Base-by-base conservation (phyloP, 1,140 invertebrate genomes). In the Ganaspis sp. region DNA sequence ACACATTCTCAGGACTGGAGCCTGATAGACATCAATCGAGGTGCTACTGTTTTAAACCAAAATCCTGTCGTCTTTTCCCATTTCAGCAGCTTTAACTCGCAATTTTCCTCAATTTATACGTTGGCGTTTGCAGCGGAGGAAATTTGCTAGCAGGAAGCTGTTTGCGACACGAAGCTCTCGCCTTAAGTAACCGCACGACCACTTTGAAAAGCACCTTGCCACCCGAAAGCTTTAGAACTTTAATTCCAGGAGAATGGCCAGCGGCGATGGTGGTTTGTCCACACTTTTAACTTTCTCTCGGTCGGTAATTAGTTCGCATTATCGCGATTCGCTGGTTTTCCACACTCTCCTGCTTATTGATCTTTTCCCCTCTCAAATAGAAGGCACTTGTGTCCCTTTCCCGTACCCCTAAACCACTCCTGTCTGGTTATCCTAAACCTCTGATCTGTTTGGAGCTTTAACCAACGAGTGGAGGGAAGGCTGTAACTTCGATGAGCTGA, bases 281-380 rank as follows among this genome's bases (percentile, higher is more conserved):
- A 81, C 88, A 87, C 87, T 89, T 90, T 90, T 87, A 88, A 89
- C 87, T 89, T 87, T 80, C 85, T 79, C 77, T 86, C 82, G 84
- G 74, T 70, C 73, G 78, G 87, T 90, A 90, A 89, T 88, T 90
- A 89, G 85, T 87, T 87, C 78, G 83, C 87, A 88, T 89, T 90
- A 89, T 79, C 80, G 75, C 77, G 76, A 85, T 79, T 84, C 81
- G 72, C 73, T 69, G 54, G 53, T 49, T 26, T 17, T 40, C 58
- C 64, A 69, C 6, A 53, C 40, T 70, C 37, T 19, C 37, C 37
- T 21, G 17, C 21, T 23, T 19, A 64, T 64, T 21, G 58, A 42
- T 23, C 73, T 74, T 26, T 70, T 11, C 53, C 58, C 75, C 29
- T 21, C 21, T 37, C 11, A 29, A 29, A 29, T 64, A 3, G 5